These are phyloP conservation scores for Acrobasis suavella DNA, from an alignment of 2,888 invertebrate species.

Conservation along the genomic window DNA sequence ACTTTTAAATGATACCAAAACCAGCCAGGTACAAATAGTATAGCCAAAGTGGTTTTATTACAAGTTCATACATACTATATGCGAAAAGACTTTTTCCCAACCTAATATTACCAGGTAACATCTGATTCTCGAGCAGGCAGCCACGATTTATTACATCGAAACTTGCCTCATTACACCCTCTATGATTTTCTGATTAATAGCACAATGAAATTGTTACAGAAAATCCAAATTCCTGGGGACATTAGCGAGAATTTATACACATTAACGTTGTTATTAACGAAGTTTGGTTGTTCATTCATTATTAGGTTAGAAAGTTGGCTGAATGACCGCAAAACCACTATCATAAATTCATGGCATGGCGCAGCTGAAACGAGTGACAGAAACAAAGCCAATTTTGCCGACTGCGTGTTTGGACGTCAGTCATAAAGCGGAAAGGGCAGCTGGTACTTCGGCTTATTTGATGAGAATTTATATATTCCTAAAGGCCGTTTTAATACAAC, in stretches of 20 bases:
- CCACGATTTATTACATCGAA: slow-evolving; percentile 19
- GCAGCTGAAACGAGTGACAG: slow-evolving; percentile 19
- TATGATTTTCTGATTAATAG: slow-evolving; percentile 20
- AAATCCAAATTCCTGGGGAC: slow-evolving; percentile 7
- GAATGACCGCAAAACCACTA: slow-evolving; percentile 10
- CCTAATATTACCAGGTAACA: slow-evolving; percentile 7
- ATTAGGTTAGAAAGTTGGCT: background rate
- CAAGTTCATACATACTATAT: too few species aligned
- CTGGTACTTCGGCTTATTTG: slow-evolving; percentile 48
- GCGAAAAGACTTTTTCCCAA: too few species aligned
- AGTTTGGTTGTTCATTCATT: slow-evolving; percentile 5
- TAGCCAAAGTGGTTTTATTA: too few species aligned
- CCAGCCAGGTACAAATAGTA: too few species aligned
- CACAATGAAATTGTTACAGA: slow-evolving; percentile 14
- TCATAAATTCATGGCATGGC: slow-evolving; percentile 12
- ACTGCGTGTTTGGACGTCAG: slow-evolving; percentile 38
- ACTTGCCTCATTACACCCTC: slow-evolving; percentile 20
- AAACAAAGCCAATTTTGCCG: slow-evolving; percentile 26
- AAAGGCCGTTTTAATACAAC: slow-evolving; percentile 25
- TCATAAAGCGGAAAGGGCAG: slow-evolving; percentile 49
- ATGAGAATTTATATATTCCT: slow-evolving; percentile 42
- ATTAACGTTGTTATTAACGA: slow-evolving; percentile 13
- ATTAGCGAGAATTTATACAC: slow-evolving; percentile 12
- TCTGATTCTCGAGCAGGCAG: slow-evolving; percentile 9
- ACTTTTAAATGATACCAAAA: too few species aligned